Base-by-base conservation (phyloP, 2,797 vertebrate genomes). In the Melanogrammus aeglefinus region DNA sequence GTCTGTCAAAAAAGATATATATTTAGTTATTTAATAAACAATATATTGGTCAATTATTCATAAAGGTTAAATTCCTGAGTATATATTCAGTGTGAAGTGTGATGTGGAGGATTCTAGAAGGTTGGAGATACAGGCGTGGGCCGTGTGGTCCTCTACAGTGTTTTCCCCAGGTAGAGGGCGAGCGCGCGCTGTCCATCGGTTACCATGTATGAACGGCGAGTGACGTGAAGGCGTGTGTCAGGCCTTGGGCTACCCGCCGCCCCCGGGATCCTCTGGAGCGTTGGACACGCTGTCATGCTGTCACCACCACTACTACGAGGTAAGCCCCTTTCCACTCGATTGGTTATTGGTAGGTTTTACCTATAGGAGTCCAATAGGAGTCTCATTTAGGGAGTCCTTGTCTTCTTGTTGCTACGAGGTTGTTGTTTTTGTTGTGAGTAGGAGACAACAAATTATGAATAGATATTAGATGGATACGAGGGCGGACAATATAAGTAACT, bases 191-290 rank as follows among this genome's bases (percentile, higher is more conserved):
- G 44, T 91, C 90, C 74, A 93, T 91, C 27, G n/a, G 91, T 99
- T 84, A 97, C 94, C 0, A 88, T 95, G 86, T n/a, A 95, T 95
- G 90, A 95, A 96, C 93, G 97, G 97, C 74, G n/a, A 95, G 89
- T 73, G 93, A 96, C 63, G 86, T 96, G 73, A 94, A 90, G 0
- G 88, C 10, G 92, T 93, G 79, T 99, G 97, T 82, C 95, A 84
- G 7, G 96, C 95, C 51, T 91, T 93, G 0, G 98, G 97, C 0
- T 92, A 94, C 69, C 98, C 97, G 7, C n/a, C n/a, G 80, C 93
- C 75, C 97, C 97, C 18, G 93, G 93, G 82, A 90, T 98, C 36
- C 86, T 89, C 84, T 99, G 98, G 98, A 95, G 96, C n/a, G 88
- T 86, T 96, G 2, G 95, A n/a, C n/a, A 95, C 4, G 31, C 31